Evolutionary conservation across 2,797 vertebrate species (phyloP).

Genomic region (Rhabdomys pumilio): DNA sequence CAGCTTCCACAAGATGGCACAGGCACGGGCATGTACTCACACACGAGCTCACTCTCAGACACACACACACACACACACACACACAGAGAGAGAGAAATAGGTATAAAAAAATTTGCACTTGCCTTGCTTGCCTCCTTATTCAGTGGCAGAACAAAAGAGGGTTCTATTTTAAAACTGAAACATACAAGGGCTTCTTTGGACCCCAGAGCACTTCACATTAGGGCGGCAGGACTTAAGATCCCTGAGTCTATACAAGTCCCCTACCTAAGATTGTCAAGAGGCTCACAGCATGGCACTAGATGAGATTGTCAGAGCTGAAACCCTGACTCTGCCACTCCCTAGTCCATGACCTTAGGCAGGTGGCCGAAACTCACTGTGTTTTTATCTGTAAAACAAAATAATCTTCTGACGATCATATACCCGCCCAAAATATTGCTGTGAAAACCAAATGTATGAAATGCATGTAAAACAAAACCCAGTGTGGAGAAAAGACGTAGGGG

Average conservation of each 20-base stretch:
- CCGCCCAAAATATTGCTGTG: background rate
- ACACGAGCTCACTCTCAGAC: background rate
- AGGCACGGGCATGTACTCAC: background rate
- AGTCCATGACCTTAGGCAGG: background rate
- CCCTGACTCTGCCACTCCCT: background rate
- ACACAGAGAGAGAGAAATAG: background rate
- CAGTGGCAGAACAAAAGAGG: background rate
- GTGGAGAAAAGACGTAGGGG: background rate
- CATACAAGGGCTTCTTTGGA: background rate
- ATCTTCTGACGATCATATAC: background rate
- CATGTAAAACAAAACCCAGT: background rate
- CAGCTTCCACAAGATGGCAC: background rate
- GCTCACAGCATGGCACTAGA: background rate
- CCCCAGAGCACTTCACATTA: background rate
- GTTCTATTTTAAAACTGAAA: background rate
- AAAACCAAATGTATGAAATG: background rate
- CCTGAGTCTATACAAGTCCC: background rate
- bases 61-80: background rate
- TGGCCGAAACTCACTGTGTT: background rate
- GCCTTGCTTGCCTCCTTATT: background rate
- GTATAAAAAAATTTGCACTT: background rate
- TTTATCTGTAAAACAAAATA: background rate
- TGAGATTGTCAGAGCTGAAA: background rate
- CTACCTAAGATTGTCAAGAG: background rate
- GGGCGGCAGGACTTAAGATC: background rate